Conservation (phyloP, 2,113 vertebrate genomes). For the Deroptyus accipitrinus region DNA sequence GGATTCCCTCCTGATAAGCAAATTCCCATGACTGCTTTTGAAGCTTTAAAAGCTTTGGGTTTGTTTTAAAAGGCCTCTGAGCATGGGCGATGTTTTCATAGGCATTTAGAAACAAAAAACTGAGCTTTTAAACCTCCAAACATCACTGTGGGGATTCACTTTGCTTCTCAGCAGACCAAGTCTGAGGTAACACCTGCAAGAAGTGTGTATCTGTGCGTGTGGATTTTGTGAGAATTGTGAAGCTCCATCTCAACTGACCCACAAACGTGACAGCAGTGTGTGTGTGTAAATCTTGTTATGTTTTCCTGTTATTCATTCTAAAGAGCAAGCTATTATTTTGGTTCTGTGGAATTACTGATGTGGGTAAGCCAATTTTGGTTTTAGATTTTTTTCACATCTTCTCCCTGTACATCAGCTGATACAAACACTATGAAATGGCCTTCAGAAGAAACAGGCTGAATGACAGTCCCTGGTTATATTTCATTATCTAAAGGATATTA, state of each 20-base stretch:
- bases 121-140: constrained; percentile 69
- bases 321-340: constrained; percentile 11
- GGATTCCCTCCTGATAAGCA: constrained; percentile 62
- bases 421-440: background rate
- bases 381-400: constrained; percentile 1
- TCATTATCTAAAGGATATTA: background rate
- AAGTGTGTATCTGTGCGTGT: constrained; percentile 6
- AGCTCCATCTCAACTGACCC: constrained; percentile 44
- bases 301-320: background rate
- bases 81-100: constrained; percentile 63
- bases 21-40: constrained; percentile 67
- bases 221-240: constrained; percentile 45
- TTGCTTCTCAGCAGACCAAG: constrained; percentile 57
- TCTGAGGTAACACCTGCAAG: constrained; percentile 64
- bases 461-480: background rate
- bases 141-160: constrained; percentile 30
- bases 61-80: constrained; percentile 69
- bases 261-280: constrained; percentile 4
- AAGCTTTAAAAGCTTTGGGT: constrained; percentile 71
- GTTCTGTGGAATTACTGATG: background rate
- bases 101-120: constrained; percentile 66
- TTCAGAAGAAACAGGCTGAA: background rate
- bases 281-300: background rate
- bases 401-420: background rate
- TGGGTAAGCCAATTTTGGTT: background rate